Conservation (phyloP, 2,888 invertebrate species). For the Hyposoter dolosus region DNA sequence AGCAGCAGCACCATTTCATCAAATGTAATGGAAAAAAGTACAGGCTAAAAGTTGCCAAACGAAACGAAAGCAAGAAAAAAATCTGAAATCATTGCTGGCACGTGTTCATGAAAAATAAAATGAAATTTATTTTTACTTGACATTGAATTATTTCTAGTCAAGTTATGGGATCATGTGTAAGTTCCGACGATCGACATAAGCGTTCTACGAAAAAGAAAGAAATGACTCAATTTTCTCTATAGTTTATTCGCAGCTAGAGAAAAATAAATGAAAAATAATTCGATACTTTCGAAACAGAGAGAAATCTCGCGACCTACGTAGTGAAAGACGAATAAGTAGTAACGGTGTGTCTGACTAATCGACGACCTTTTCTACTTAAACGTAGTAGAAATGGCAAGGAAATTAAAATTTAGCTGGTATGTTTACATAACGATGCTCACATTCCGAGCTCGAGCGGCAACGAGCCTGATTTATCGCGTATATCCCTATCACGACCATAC, state of each 20-base stretch:
- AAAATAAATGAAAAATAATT: background rate
- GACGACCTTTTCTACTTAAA: conserved; percentile 70
- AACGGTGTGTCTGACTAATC: conserved; percentile 65
- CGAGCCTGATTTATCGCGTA: conserved; percentile 68
- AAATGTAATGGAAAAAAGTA: conserved; percentile 73
- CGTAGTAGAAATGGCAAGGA: background rate
- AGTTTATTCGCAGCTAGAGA: background rate
- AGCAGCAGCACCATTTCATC: conserved; percentile 54
- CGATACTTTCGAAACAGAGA: background rate
- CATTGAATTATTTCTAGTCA: background rate
- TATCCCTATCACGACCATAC: conserved; percentile 47
- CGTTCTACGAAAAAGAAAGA: background rate
- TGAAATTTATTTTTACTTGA: background rate
- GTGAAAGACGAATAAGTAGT: conserved; percentile 28
- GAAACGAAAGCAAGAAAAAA: background rate
- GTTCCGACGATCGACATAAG: background rate
- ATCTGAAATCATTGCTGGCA: background rate
- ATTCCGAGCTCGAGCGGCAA: conserved; percentile 38
- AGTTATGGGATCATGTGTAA: background rate
- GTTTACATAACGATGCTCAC: conserved; percentile 44
- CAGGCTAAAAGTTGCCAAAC: conserved; percentile 43
- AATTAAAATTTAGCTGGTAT: background rate
- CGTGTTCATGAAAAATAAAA: background rate
- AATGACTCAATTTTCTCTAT: background rate
- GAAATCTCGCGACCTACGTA: background rate